Evolutionary conservation across 2,888 invertebrate species (phyloP).

Genomic region (Panzeria rudis): DNA sequence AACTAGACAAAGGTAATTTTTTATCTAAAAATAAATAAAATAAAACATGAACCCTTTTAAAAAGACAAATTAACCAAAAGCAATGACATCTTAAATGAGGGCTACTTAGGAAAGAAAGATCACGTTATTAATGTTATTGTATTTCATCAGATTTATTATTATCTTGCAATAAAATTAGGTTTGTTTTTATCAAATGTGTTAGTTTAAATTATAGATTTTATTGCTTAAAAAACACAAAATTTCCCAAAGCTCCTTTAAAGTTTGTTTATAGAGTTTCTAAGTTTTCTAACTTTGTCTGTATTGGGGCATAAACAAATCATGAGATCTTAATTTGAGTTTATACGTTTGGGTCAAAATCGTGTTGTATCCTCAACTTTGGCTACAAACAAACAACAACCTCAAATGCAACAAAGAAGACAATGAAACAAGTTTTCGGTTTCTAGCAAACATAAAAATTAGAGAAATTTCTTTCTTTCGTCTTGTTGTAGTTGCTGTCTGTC

Average conservation of each 20-base stretch:
- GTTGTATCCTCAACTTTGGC: constrained; percentile 46
- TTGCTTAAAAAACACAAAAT: neutral
- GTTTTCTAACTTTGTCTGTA: neutral
- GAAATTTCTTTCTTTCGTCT: constrained; percentile 31
- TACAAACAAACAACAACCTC: constrained; percentile 6
- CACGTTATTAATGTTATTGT: neutral
- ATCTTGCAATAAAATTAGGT: neutral
- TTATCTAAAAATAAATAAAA: neutral
- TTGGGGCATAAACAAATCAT: constrained; percentile 1
- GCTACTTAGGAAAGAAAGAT: neutral
- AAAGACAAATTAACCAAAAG: neutral
- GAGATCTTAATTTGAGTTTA: constrained; percentile 66
- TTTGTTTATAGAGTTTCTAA: neutral
- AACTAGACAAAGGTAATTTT: neutral
- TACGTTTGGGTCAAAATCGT: constrained; percentile 71
- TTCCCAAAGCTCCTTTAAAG: constrained; percentile 1
- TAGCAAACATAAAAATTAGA: constrained; percentile 21
- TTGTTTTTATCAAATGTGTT: neutral
- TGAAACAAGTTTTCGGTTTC: constrained; percentile 28
- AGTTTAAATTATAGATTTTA: neutral
- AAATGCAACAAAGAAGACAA: neutral
- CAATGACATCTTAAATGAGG: neutral
- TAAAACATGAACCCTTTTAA: neutral
- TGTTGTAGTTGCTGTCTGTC: neutral
- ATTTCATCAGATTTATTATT: neutral